phyloP scores from a whole-genome alignment of 2,113 vertebrate species.

The Serilophus lunatus region DNA sequence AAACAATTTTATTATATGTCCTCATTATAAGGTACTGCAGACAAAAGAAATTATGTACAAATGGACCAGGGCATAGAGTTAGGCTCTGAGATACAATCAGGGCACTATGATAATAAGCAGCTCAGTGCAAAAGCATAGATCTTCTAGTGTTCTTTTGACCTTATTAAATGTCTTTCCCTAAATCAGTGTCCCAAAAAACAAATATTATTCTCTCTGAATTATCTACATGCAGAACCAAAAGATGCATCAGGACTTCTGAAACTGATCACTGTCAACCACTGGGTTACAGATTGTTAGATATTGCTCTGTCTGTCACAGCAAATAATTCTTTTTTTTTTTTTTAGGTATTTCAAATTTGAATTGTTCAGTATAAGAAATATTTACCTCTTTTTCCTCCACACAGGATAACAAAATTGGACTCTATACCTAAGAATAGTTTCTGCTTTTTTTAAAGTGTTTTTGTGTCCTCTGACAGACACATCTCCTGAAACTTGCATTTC shows the following conservation, averaged over 20 bases:
- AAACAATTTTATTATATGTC: neutral
- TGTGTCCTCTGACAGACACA: neutral
- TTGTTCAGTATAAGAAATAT: neutral
- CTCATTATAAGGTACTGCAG: neutral
- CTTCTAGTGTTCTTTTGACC: neutral
- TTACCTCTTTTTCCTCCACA: neutral
- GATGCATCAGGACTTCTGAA: neutral
- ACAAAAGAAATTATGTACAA: neutral
- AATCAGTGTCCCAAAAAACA: neutral
- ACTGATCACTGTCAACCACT: neutral
- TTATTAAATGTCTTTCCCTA: neutral
- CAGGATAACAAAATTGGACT: neutral
- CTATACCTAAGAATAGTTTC: neutral
- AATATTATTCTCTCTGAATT: neutral
- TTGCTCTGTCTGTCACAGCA: neutral
- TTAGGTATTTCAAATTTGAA: neutral
- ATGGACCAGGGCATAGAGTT: neutral
- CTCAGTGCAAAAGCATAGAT: neutral
- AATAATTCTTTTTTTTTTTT: neutral
- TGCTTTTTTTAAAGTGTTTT: neutral
- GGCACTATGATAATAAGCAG: neutral
- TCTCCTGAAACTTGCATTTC: neutral
- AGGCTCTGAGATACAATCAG: neutral
- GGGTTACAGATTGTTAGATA: neutral
- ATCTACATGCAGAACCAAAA: neutral